Evolutionary conservation across 2,888 invertebrate species (phyloP).

Genomic region (Lycia hirtaria): DNA sequence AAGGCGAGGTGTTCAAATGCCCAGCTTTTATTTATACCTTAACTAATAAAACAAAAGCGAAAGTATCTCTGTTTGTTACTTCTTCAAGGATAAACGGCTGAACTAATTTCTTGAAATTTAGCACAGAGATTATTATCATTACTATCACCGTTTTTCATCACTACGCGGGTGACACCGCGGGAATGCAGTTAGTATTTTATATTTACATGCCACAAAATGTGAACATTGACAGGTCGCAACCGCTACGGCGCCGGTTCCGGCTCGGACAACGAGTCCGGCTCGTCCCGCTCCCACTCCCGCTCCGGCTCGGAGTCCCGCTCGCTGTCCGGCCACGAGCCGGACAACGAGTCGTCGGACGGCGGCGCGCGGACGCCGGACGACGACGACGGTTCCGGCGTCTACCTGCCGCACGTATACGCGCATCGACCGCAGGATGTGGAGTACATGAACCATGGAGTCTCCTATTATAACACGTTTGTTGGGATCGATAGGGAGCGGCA

Average conservation of each 20-base stretch:
- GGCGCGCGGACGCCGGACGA: constrained; percentile 88
- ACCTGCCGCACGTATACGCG: constrained; percentile 87
- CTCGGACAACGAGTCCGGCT: constrained; percentile 88
- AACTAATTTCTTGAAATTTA: no score
- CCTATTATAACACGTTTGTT: constrained; percentile 86
- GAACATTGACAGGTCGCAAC: constrained; percentile 88
- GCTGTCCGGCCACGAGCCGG: constrained; percentile 90
- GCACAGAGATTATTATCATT: no score
- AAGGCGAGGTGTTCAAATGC: no score
- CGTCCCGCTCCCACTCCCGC: constrained; percentile 87
- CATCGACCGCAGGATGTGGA: constrained; percentile 71
- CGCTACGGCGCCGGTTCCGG: constrained; percentile 87
- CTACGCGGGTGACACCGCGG: no score
- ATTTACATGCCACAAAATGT: no score
- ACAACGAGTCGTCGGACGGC: constrained; percentile 91
- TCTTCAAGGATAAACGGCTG: no score
- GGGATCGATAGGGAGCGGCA: constrained; percentile 84
- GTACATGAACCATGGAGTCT: constrained; percentile 84
- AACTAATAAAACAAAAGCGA: no score
- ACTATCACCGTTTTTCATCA: no score
- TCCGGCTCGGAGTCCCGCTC: constrained; percentile 88
- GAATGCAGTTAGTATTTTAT: no score
- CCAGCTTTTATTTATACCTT: no score
- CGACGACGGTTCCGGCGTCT: constrained; percentile 87
- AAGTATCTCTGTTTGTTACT: no score